phyloP scores from a whole-genome alignment of 2,888 invertebrate genomes.

The Leucoptera coffeella region DNA sequence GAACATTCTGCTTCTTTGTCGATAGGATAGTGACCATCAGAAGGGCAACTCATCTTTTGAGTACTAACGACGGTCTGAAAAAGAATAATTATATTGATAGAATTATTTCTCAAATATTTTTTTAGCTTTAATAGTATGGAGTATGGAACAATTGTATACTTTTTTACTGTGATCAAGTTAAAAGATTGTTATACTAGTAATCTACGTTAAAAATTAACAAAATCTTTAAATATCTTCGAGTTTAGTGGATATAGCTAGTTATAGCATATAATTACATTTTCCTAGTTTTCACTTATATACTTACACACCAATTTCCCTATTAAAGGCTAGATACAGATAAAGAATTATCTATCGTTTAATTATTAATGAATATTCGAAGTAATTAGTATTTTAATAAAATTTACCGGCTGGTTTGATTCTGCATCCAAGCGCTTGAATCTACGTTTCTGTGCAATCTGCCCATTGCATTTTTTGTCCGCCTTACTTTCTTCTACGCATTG shows the following conservation, averaged over 20 bases:
- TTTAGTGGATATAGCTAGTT: too few relatives aligned
- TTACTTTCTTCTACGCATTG: conserved; percentile 64
- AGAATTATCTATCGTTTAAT: background rate
- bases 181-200: too few relatives aligned
- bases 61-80: conserved; percentile 59
- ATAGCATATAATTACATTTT: too few relatives aligned
- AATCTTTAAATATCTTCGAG: too few relatives aligned
- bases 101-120: background rate
- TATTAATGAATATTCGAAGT: background rate
- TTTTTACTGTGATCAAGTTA: too few relatives aligned
- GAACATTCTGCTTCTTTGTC: conserved; percentile 62
- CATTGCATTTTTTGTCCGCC: conserved; percentile 50
- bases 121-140: background rate
- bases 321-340: too few relatives aligned
- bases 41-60: conserved; percentile 54
- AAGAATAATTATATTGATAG: conserved; percentile 3
- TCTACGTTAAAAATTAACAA: too few relatives aligned
- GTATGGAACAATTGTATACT: background rate
- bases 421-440: conserved; percentile 48
- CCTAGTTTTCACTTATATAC: too few relatives aligned
- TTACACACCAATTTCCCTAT: too few relatives aligned
- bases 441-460: conserved; percentile 45
- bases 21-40: conserved; percentile 63
- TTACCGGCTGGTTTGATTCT: conserved; percentile 55
- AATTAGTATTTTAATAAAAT: conserved; percentile 7